These are phyloP conservation scores for Microcebus ravelobensis DNA, from an alignment of 2,113 vertebrate species.

Conservation along the genomic window DNA sequence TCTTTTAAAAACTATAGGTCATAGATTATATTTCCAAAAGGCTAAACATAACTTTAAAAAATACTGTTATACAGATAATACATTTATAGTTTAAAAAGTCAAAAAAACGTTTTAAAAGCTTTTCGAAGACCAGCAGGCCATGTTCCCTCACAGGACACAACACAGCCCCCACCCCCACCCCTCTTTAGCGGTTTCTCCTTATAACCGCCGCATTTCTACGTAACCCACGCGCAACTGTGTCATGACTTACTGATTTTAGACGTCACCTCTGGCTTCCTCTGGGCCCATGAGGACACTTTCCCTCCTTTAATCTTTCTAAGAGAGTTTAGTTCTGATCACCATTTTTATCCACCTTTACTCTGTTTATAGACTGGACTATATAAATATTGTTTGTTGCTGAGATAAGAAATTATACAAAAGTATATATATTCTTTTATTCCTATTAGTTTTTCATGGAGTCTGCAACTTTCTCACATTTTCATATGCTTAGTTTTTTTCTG, in stretches of 20 bases:
- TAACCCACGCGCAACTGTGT: accelerated
- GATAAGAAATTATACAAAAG: background rate
- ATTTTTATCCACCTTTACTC: background rate
- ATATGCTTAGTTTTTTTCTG: background rate
- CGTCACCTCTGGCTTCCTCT: background rate
- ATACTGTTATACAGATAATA: background rate
- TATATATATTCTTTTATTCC: background rate
- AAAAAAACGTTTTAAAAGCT: background rate
- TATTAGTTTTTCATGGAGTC: background rate
- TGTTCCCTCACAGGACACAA: background rate
- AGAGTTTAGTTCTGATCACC: background rate
- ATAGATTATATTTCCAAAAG: background rate
- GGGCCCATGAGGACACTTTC: background rate
- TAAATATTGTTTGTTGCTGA: background rate
- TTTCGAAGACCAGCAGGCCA: background rate
- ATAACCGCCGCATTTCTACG: too few species aligned
- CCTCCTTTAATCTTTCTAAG: background rate
- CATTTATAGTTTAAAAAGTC: background rate
- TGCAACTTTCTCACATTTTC: background rate
- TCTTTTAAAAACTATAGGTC: background rate
- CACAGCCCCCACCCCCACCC: too few species aligned
- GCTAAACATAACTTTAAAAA: background rate
- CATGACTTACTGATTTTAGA: background rate
- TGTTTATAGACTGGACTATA: background rate
- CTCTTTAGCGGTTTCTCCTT: background rate